Conservation (phyloP, 2,113 vertebrate species). For the Ivindomyrus marchei region DNA sequence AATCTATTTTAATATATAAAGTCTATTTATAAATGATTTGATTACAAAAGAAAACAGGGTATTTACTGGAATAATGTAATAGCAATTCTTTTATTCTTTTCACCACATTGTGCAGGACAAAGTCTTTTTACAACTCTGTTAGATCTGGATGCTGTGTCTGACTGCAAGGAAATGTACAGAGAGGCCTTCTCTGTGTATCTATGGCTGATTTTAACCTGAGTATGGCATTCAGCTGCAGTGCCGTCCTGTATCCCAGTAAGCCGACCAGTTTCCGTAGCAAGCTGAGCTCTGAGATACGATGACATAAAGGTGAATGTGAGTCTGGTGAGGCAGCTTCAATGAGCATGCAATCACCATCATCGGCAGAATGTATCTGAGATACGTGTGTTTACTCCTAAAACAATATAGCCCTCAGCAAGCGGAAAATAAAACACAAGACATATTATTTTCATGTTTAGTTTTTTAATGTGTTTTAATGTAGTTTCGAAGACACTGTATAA, state of each 20-base stretch:
- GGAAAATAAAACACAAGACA: neutral
- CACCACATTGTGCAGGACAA: neutral
- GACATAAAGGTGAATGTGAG: neutral
- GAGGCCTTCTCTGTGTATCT: neutral
- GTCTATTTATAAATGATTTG: conserved; percentile 24
- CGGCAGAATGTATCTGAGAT: neutral
- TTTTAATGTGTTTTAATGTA: neutral
- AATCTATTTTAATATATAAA: conserved; percentile 27
- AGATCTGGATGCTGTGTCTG: neutral
- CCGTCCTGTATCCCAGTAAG: neutral
- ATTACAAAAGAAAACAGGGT: conserved; percentile 25
- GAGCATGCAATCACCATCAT: neutral
- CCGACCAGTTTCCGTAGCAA: neutral
- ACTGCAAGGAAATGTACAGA: neutral
- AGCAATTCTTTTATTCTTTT: neutral
- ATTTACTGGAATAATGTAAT: conserved; percentile 20
- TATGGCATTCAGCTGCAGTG: neutral
- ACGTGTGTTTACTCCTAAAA: neutral
- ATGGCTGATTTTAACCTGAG: neutral
- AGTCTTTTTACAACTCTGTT: neutral
- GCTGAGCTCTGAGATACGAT: neutral
- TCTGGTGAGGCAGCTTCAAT: neutral
- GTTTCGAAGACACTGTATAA: neutral
- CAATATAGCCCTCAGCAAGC: neutral
- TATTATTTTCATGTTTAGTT: neutral